These are phyloP conservation scores for Callionymus lyra DNA, from an alignment of 2,113 vertebrate genomes.

Conservation along the genomic window DNA sequence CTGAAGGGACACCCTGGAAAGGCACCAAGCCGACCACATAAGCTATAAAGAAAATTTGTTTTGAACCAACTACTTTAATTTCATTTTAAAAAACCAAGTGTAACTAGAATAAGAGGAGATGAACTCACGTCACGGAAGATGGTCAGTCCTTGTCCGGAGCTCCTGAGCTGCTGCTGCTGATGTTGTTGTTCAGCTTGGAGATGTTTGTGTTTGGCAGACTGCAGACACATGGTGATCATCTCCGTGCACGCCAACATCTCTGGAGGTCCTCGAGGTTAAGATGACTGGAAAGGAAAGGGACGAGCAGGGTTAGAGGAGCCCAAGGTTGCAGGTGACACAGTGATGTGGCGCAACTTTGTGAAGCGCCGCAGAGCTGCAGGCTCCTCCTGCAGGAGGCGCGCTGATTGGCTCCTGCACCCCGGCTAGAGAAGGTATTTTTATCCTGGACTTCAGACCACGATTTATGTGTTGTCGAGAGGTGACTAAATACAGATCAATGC, in stretches of 20 bases:
- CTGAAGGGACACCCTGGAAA: no score
- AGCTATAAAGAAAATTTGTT: no score
- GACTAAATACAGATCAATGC: no score
- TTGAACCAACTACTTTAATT: no score
- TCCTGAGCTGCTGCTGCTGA: slow-evolving; percentile 37
- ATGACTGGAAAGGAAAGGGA: not conserved
- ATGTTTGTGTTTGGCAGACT: slow-evolving; percentile 70
- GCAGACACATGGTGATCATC: slow-evolving; percentile 75
- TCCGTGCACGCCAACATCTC: slow-evolving; percentile 73
- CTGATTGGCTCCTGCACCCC: slow-evolving; percentile 41
- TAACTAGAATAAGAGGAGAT: slow-evolving; percentile 1
- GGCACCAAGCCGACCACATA: no score
- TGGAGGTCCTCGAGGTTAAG: no score
- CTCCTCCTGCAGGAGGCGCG: slow-evolving; percentile 31
- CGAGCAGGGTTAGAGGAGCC: not conserved
- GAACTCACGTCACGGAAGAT: slow-evolving; percentile 73
- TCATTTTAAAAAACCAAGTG: no score
- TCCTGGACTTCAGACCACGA: no score
- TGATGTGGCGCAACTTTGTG: slow-evolving; percentile 49
- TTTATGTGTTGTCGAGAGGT: no score
- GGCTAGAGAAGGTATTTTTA: no score
- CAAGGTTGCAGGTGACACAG: slow-evolving; percentile 1
- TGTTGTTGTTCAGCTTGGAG: slow-evolving; percentile 55
- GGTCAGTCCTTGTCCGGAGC: slow-evolving; percentile 57
- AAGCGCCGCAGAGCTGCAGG: slow-evolving; percentile 19